These are phyloP conservation scores for Pandemis heparana DNA, from an alignment of 2,888 invertebrate species.

Conservation along the genomic window DNA sequence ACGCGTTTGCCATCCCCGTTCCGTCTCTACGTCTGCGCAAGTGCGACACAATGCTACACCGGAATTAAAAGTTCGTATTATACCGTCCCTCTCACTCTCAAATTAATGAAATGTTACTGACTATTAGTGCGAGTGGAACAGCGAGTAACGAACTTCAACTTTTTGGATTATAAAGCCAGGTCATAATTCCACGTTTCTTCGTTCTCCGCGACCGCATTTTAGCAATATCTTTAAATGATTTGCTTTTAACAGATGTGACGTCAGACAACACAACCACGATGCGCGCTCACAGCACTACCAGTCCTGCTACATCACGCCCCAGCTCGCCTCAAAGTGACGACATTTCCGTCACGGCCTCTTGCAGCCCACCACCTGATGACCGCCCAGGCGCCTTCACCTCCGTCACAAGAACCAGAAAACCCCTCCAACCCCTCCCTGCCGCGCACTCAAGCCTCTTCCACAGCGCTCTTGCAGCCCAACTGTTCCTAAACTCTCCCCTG, in stretches of 20 bases:
- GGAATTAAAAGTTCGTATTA: no score
- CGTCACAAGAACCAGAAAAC: slow-evolving; percentile 77
- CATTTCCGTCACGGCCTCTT: slow-evolving; percentile 88
- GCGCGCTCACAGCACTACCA: slow-evolving; percentile 90
- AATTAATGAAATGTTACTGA: no score
- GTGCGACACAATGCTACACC: no score
- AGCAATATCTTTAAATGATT: neutral
- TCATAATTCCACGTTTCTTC: no score
- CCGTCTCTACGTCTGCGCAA: no score
- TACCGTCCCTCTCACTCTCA: no score
- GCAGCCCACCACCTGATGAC: slow-evolving; percentile 81
- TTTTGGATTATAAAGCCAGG: no score
- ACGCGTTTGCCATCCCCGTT: no score
- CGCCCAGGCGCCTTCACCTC: slow-evolving; percentile 85
- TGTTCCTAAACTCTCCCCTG: slow-evolving; percentile 91
- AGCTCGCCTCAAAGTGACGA: slow-evolving; percentile 86
- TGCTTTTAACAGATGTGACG: slow-evolving; percentile 64
- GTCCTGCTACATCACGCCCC: slow-evolving; percentile 88
- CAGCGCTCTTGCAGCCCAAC: slow-evolving; percentile 87
- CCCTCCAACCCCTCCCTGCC: slow-evolving; percentile 76
- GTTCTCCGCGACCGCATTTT: neutral
- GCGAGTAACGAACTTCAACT: no score
- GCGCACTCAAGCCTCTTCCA: slow-evolving; percentile 79
- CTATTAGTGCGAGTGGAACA: no score
- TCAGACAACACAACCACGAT: slow-evolving; percentile 77